phyloP scores from a whole-genome alignment of 1,140 invertebrate genomes.

The Plectrocnemia conspersa region DNA sequence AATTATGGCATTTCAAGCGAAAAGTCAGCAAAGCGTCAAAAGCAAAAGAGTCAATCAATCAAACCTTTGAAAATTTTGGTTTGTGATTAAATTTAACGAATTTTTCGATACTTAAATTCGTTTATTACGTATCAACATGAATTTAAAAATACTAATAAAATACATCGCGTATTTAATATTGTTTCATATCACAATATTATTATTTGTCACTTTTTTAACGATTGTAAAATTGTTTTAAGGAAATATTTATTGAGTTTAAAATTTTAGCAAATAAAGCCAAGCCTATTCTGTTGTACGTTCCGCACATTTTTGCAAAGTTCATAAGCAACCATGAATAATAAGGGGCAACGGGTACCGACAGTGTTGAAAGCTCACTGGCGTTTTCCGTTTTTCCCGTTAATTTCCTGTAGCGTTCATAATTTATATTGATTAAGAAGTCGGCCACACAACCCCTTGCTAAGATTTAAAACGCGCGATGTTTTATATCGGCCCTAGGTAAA shows the following conservation, averaged over 20 bases:
- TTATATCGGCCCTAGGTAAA: conserved; percentile 32
- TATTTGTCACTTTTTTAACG: too few relatives aligned
- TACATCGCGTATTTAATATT: too few relatives aligned
- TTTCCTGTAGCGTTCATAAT: conserved; percentile 36
- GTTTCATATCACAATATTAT: too few relatives aligned
- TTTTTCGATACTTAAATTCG: too few relatives aligned
- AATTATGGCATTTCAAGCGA: too few relatives aligned
- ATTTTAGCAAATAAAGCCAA: too few relatives aligned
- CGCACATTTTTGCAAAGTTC: too few relatives aligned
- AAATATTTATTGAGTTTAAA: too few relatives aligned
- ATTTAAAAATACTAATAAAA: too few relatives aligned
- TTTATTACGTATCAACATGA: too few relatives aligned
- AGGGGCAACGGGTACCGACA: conserved; percentile 5
- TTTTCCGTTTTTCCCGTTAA: conserved; percentile 28
- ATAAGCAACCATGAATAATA: conserved; percentile 20
- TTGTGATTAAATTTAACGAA: conserved; percentile 9
- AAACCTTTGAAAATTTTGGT: conserved; percentile 14
- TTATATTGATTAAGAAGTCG: conserved; percentile 36
- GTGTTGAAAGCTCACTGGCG: conserved; percentile 17
- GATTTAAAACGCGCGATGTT: conserved; percentile 35
- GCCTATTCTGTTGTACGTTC: too few relatives aligned
- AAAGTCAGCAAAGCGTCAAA: conserved; percentile 20
- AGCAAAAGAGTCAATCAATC: conserved; percentile 20
- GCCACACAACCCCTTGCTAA: conserved; percentile 36
- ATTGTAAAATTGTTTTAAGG: too few relatives aligned